Percentiles rank a stretch among this genome's conserved stretches.
Conservation (phyloP, 2,797 vertebrate genomes). For the Choloepus didactylus region DNA sequence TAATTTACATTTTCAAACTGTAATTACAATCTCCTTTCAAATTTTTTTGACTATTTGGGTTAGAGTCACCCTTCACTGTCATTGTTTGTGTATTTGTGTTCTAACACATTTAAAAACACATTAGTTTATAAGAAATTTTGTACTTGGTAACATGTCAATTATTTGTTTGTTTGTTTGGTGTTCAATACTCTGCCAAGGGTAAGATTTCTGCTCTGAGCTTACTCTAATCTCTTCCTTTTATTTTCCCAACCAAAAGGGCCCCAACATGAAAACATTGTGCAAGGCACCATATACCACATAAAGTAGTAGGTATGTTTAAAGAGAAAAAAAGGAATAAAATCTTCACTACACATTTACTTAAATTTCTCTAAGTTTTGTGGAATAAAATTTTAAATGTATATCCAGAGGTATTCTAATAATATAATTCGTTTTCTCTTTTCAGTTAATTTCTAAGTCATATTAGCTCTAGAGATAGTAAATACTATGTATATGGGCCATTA, state of each 20-base stretch:
- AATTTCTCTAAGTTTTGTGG: neutral
- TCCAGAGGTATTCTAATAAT: neutral
- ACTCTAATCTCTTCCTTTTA: constrained; percentile 14
- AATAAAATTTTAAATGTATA: neutral
- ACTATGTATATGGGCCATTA: neutral
- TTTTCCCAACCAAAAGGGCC: constrained; percentile 35
- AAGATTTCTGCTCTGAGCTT: neutral
- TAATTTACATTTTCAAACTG: neutral
- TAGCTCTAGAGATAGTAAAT: neutral
- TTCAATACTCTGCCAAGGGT: neutral
- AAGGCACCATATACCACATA: neutral
- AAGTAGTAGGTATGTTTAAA: neutral
- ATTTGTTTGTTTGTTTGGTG: neutral
- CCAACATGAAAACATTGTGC: constrained; percentile 10
- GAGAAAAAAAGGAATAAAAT: neutral
- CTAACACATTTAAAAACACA: constrained; percentile 19
- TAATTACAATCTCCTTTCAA: constrained; percentile 22
- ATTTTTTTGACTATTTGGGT: constrained; percentile 28
- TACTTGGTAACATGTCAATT: neutral
- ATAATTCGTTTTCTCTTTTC: neutral
- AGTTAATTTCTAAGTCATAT: neutral
- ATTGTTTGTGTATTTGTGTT: constrained; percentile 36
- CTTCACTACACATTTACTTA: neutral
- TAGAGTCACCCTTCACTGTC: neutral
- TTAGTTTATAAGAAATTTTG: neutral